These are phyloP conservation scores for Cyaniris semiargus DNA, from an alignment of 2,888 invertebrate genomes.

Conservation along the genomic window DNA sequence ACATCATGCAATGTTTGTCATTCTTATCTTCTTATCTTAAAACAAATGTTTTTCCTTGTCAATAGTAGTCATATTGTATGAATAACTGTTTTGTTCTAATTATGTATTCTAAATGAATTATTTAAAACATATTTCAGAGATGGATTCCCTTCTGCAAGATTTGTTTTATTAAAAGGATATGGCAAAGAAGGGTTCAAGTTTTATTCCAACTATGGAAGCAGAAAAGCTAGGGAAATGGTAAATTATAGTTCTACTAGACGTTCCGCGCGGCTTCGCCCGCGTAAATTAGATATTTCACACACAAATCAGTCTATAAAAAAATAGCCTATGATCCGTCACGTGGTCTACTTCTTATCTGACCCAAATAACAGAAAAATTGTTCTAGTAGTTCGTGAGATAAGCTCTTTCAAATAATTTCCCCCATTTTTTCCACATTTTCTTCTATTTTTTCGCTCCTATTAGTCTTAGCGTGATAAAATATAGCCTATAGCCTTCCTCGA, in stretches of 20 bases:
- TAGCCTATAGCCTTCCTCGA: too few species aligned
- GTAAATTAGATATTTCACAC: too few species aligned
- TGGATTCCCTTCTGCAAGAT: conserved; percentile 93
- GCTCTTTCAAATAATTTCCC: too few species aligned
- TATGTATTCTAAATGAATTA: neutral
- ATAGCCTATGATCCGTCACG: too few species aligned
- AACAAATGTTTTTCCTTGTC: neutral
- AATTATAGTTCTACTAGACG: conserved; percentile 45
- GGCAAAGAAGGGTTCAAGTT: conserved; percentile 94
- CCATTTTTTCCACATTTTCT: too few species aligned
- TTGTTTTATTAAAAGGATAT: conserved; percentile 94
- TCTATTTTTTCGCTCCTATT: too few species aligned
- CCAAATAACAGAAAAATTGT: too few species aligned
- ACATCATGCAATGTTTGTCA: neutral
- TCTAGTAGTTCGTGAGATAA: too few species aligned
- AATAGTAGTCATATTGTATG: neutral
- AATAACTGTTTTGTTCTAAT: neutral
- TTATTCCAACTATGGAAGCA: conserved; percentile 96
- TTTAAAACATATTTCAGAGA: conserved; percentile 69
- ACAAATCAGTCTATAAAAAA: too few species aligned
- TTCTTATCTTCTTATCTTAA: conserved; percentile 14
- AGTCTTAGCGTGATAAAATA: too few species aligned
- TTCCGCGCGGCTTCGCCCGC: too few species aligned
- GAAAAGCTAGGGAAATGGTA: conserved; percentile 94
- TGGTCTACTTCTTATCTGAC: too few species aligned